A percentile compares a stretch with the other conserved stretches of the same genome.
Conservation (phyloP, 2,113 vertebrate genomes). For the Vulpes lagopus region DNA sequence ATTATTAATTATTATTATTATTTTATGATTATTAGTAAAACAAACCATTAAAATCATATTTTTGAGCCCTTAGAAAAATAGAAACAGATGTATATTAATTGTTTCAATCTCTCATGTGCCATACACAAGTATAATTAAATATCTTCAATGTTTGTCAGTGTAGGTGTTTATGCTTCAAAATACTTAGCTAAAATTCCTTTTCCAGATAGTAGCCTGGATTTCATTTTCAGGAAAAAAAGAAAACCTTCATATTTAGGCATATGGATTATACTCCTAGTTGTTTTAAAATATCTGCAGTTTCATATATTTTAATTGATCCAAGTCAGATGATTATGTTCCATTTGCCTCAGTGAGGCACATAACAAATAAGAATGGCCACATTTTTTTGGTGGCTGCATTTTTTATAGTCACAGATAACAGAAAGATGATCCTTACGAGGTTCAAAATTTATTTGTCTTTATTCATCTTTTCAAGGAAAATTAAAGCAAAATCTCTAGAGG, state of each 20-base stretch:
- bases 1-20: not conserved
- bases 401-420: not conserved
- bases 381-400: not conserved
- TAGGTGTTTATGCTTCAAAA: not conserved
- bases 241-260: not conserved
- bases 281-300: not conserved
- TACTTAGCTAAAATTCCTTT: not conserved
- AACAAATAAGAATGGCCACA: not conserved
- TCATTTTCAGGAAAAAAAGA: not conserved
- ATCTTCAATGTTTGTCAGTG: not conserved
- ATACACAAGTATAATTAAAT: not conserved
- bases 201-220: not conserved
- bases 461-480: conserved; percentile 21
- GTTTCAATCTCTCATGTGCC: not conserved
- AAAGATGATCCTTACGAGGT: not conserved
- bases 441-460: not conserved
- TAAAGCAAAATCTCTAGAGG: not conserved
- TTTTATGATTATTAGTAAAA: conserved; percentile 26
- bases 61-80: not conserved
- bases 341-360: not conserved
- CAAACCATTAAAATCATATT: not conserved
- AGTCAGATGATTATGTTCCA: not conserved
- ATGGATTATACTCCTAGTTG: not conserved
- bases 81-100: not conserved
- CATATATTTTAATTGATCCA: not conserved